Percentiles rank a stretch among this genome's conserved stretches.
phyloP scores from a whole-genome alignment of 2,888 invertebrate genomes.

The Lycocerus yunnanus region DNA sequence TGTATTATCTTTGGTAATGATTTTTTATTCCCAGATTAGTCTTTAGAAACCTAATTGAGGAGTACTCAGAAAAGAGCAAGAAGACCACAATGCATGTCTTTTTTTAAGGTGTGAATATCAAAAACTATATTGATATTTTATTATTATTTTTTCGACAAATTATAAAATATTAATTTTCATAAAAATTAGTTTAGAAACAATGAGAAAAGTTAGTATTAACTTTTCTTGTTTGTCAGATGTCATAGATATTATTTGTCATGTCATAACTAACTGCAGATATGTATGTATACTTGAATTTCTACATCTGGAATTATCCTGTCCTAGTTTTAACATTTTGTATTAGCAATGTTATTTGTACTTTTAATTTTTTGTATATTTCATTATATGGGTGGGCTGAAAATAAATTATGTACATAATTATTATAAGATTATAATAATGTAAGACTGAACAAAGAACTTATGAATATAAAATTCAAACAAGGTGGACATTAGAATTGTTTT shows the following conservation, averaged over 20 bases:
- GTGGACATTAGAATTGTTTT: too few species aligned
- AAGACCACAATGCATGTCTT: background rate
- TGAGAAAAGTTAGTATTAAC: background rate
- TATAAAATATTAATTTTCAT: background rate
- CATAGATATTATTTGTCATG: too few species aligned
- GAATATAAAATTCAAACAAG: too few species aligned
- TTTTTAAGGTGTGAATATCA: background rate
- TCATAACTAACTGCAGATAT: too few species aligned
- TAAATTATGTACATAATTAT: too few species aligned
- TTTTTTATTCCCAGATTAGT: background rate
- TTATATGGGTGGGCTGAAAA: too few species aligned
- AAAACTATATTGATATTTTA: background rate
- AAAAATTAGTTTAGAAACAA: background rate
- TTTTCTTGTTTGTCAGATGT: too few species aligned
- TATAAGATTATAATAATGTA: too few species aligned
- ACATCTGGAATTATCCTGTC: background rate
- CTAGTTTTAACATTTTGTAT: background rate
- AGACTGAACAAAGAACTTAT: too few species aligned
- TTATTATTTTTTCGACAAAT: background rate
- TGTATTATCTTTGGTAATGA: too few species aligned
- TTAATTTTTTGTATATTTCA: background rate
- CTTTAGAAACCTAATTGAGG: background rate
- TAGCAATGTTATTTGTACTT: background rate
- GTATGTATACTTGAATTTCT: too few species aligned
- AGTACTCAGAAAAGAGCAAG: background rate